These are phyloP conservation scores for Homarus americanus DNA, from an alignment of 1,140 invertebrate species.

Conservation along the genomic window DNA sequence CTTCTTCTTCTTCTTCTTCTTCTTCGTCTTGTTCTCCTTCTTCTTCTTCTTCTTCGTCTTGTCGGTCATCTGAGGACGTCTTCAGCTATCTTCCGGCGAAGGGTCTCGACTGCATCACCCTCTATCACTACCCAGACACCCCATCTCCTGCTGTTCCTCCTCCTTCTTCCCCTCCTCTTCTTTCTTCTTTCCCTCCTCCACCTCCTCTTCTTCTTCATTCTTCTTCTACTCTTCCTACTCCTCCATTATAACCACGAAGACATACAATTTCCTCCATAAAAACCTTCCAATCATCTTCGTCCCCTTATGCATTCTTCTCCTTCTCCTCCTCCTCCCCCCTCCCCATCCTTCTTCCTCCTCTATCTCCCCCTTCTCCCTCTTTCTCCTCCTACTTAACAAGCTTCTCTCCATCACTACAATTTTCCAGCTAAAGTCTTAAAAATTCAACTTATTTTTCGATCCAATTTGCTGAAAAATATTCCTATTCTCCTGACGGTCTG, in stretches of 20 bases:
- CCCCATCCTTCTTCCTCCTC: neutral
- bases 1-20: neutral
- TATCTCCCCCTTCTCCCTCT: neutral
- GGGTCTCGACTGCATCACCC: neutral
- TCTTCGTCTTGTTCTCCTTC: no score
- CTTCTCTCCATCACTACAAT: no score
- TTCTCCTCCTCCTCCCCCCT: neutral
- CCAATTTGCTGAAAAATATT: no score
- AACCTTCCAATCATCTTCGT: neutral
- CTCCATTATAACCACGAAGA: neutral
- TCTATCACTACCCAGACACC: neutral
- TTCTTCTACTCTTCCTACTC: neutral
- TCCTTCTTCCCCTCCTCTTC: neutral
- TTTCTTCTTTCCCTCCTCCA: neutral
- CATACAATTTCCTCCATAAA: constrained; percentile 2
- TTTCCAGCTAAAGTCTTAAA: no score
- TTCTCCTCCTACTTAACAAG: no score
- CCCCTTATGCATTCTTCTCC: neutral
- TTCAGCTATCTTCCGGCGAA: neutral
- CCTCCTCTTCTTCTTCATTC: neutral
- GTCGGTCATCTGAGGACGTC: no score
- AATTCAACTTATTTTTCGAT: no score
- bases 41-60: no score
- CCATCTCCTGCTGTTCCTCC: neutral
- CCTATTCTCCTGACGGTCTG: no score